Conservation (phyloP, 2,113 vertebrate species). For the Caranx melampygus region DNA sequence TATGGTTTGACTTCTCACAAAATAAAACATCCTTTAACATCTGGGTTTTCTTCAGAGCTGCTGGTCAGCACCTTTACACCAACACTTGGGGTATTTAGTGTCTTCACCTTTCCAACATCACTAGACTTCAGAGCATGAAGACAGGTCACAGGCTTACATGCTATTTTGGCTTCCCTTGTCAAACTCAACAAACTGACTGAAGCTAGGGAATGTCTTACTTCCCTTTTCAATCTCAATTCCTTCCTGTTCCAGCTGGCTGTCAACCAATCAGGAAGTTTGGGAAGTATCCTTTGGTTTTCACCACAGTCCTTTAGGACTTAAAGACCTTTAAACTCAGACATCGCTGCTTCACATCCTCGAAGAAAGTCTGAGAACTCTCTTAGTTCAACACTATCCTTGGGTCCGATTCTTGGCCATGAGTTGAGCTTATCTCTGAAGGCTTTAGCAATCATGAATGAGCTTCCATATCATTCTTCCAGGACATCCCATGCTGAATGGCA, state of each 20-base stretch:
- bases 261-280: slow-evolving; percentile 55
- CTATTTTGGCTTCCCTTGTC: slow-evolving; percentile 40
- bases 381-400: slow-evolving; percentile 51
- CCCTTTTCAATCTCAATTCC: slow-evolving; percentile 32
- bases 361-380: slow-evolving; percentile 49
- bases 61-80: slow-evolving; percentile 5
- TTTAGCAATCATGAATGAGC: slow-evolving; percentile 44
- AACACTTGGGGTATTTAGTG: no score
- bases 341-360: slow-evolving; percentile 38
- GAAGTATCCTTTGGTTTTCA: slow-evolving; percentile 51
- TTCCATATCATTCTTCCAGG: slow-evolving; percentile 27
- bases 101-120: slow-evolving; percentile 12
- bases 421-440: slow-evolving; percentile 55
- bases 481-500: slow-evolving; percentile 45
- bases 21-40: not conserved
- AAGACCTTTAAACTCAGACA: slow-evolving; percentile 34
- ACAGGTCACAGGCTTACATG: slow-evolving; percentile 43
- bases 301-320: slow-evolving; percentile 56
- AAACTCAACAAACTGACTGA: slow-evolving; percentile 58
- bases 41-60: not conserved
- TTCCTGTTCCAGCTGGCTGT: slow-evolving; percentile 34
- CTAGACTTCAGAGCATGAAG: slow-evolving; percentile 35
- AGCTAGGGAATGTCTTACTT: slow-evolving; percentile 44
- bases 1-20: slow-evolving; percentile 12
- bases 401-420: slow-evolving; percentile 40